phyloP scores from a whole-genome alignment of 2,797 vertebrate genomes.

The Crenichthys baileyi region DNA sequence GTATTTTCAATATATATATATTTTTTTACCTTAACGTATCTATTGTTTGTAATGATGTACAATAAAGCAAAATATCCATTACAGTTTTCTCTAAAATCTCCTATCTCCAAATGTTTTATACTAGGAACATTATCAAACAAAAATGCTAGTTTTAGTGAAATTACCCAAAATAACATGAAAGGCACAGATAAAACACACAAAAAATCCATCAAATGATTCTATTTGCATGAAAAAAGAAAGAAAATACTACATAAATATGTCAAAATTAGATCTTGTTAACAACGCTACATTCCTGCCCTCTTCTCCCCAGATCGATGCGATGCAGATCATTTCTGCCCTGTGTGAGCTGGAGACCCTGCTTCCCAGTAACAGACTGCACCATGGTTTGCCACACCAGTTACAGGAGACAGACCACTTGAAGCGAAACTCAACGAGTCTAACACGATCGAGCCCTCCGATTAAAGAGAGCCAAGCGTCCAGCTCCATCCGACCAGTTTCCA shows the following conservation, averaged over 20 bases:
- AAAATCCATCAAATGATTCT: no score
- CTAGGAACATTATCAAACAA: neutral
- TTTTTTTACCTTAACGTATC: no score
- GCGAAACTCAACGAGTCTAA: conserved; percentile 84
- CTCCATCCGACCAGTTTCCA: conserved; percentile 82
- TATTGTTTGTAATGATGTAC: no score
- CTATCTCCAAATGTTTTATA: neutral
- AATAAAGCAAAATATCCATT: neutral
- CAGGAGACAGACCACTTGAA: conserved; percentile 92
- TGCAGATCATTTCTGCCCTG: conserved; percentile 85
- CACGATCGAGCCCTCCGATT: conserved; percentile 87
- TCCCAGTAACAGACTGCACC: conserved; percentile 91
- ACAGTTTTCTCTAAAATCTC: neutral
- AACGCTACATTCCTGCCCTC: conserved; percentile 31
- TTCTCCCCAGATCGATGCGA: conserved; percentile 76
- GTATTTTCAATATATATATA: no score
- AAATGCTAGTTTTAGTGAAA: neutral
- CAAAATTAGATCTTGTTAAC: neutral
- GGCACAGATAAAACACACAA: neutral
- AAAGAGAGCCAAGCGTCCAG: conserved; percentile 79
- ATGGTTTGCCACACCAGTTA: conserved; percentile 88
- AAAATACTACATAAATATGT: neutral
- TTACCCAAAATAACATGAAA: neutral
- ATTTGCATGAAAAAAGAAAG: neutral
- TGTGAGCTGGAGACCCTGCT: conserved; percentile 90